Base-by-base conservation (phyloP, 2,113 vertebrate genomes). In the Hoplias malabaricus region DNA sequence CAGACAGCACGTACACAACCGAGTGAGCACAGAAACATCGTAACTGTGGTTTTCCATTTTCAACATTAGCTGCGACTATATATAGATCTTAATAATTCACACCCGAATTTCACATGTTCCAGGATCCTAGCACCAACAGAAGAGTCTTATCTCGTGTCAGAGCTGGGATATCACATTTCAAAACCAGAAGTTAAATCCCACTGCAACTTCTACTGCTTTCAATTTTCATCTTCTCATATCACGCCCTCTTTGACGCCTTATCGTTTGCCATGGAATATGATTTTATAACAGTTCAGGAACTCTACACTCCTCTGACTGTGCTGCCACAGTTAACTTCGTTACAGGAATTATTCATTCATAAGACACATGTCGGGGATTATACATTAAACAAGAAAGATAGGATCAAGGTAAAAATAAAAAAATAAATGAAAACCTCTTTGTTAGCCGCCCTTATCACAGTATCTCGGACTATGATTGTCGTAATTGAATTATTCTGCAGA, bases 401-500 rank as follows among this genome's bases (percentile, higher is more conserved):
- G 34, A 50, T 68, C 40, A 40, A 33, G 40, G 48, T 73, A 77
- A 42, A 25, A 21, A 57, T n/a, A 56, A 73, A 59, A 9, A 72
- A 19, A 42, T 38, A 46, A 2, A 7, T 42, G 16, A 46, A 46
- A 59, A 48, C 42, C 36, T 53, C 59, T 77, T 75, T 66, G 21
- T 46, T 38, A 61, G 16, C 21, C 59, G 62, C 75, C 42, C 63
- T 61, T 61, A 80, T 80, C 27, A n/a, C 56, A 54, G 12, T 34
- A 43, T 78, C 54, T 34, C 23, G n/a, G 54, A 29, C 71, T 70
- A 75, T 40, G 31, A 61, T 40, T 29, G 23, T 71, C 63, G 54
- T 73, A 80, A 83, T 56, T 77, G 7, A 76, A 73, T 83, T 77
- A 61, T 34, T 25, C 27, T 25, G 25, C 73, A 59, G 77, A 75